Base-by-base conservation (phyloP, 2,888 invertebrate genomes). In the Dryocosmus kuriphilus region DNA sequence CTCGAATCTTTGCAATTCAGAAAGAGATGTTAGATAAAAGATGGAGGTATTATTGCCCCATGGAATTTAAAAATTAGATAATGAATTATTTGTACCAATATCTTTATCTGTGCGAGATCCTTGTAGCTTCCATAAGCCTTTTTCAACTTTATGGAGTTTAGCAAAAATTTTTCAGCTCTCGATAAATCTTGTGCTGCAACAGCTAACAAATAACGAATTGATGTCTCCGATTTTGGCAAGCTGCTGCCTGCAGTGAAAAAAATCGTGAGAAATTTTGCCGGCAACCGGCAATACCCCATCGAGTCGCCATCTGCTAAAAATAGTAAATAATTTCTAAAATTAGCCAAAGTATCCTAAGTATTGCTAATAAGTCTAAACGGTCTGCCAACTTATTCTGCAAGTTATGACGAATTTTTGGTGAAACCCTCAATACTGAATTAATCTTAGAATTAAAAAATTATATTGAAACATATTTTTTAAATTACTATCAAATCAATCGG, bases 271-370 rank as follows among this genome's bases (percentile, higher is more conserved):
- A 84, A 98, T 98, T 93, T 95, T 95, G 5, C 98, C 98, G 76
- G 96, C 95, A 71, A n/a, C 97, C 95, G 1, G 94, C 95, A 84
- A 98, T 95, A 76, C 98, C 98, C 98, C 98, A 98, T 89, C 94
- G 94, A 76, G 96, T 92, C 80, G 93, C 92, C 95, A 95, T 94
- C 93, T 94, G n/a, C 30, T 51, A 30, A 11, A 67, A 35, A 67
- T 27, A 14, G 38, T 51, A 51, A 51, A 51, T 51, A 51, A 9
- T 35, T 35, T n/a, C n/a, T n/a, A n/a, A n/a, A n/a, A n/a, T n/a
- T n/a, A n/a, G n/a, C n/a, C n/a, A n/a, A n/a, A n/a, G n/a, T n/a
- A n/a, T n/a, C n/a, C n/a, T n/a, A n/a, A n/a, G n/a, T n/a, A n/a
- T n/a, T n/a, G n/a, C n/a, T n/a, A n/a, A n/a, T n/a, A n/a, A n/a